Conservation (phyloP, 1,140 invertebrate species). For the Aphaenogaster ashmeadi region DNA sequence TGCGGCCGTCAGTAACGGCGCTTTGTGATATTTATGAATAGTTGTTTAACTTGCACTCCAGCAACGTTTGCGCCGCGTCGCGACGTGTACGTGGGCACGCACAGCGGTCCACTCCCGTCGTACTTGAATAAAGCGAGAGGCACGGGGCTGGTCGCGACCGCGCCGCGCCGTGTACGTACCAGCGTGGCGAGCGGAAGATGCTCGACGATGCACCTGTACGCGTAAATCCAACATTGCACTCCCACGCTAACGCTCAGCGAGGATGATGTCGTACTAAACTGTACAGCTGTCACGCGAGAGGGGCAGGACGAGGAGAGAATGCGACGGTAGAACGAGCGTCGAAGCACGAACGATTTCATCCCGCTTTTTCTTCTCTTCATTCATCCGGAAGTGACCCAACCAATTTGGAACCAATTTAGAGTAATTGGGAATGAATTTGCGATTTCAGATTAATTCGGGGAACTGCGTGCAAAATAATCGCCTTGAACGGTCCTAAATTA, state of each 20-base stretch:
- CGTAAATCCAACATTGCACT: conserved; percentile 63
- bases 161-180: conserved; percentile 1
- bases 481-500: not conserved
- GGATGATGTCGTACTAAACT: conserved; percentile 56
- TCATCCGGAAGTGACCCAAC: not conserved
- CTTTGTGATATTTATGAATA: conserved; percentile 81
- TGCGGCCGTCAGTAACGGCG: conserved; percentile 66
- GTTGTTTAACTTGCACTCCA: conserved; percentile 81
- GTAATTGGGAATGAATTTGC: not conserved
- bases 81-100: conserved; percentile 35
- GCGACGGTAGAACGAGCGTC: not conserved
- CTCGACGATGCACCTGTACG: conserved; percentile 55
- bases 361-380: not conserved
- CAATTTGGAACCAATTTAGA: not conserved
- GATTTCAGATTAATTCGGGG: not conserved
- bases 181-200: conserved; percentile 12
- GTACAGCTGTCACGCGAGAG: conserved; percentile 42
- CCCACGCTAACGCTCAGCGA: conserved; percentile 46
- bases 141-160: not conserved
- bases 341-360: not conserved
- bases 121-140: conserved; percentile 57
- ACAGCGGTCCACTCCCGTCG: conserved; percentile 42
- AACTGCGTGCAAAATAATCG: not conserved
- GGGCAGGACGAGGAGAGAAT: not conserved
- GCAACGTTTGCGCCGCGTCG: conserved; percentile 41